phyloP scores from a whole-genome alignment of 1,140 invertebrate species.

The Ooceraea biroi region DNA sequence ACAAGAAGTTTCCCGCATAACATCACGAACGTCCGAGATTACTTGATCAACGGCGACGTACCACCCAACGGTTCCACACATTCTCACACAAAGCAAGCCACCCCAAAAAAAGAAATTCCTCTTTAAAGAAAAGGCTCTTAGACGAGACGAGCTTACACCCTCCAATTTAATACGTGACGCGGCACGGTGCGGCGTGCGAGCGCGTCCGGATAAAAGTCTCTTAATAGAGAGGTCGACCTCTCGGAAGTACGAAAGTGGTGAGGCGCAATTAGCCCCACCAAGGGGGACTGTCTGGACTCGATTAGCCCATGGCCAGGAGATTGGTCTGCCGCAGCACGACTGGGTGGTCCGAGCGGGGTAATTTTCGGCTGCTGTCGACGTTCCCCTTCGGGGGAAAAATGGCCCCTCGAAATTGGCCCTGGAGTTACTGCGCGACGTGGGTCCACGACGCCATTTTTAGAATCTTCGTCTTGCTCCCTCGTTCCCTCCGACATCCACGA shows the following conservation, averaged over 20 bases:
- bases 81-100: constrained; percentile 39
- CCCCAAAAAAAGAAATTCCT: constrained; percentile 64
- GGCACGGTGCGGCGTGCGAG: constrained; percentile 66
- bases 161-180: constrained; percentile 84
- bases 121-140: constrained; percentile 67
- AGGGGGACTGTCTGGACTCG: constrained; percentile 67
- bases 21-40: constrained; percentile 22
- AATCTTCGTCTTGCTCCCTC: constrained; percentile 29
- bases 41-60: constrained; percentile 41
- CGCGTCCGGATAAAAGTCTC: constrained; percentile 72
- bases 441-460: constrained; percentile 56
- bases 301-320: constrained; percentile 80
- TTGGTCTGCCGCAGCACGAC: constrained; percentile 79
- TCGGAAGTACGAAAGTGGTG: constrained; percentile 71
- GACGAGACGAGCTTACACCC: constrained; percentile 70
- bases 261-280: constrained; percentile 82
- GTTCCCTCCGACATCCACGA: not conserved
- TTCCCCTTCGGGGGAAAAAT: constrained; percentile 78
- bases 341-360: constrained; percentile 84
- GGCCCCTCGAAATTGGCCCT: constrained; percentile 76
- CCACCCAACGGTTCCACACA: constrained; percentile 39
- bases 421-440: constrained; percentile 57
- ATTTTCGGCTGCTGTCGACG: constrained; percentile 81
- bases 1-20: not conserved
- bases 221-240: constrained; percentile 78